Percentiles rank a stretch among this genome's conserved stretches.
Conservation (phyloP, 2,888 invertebrate species). For the Thereva unica region DNA sequence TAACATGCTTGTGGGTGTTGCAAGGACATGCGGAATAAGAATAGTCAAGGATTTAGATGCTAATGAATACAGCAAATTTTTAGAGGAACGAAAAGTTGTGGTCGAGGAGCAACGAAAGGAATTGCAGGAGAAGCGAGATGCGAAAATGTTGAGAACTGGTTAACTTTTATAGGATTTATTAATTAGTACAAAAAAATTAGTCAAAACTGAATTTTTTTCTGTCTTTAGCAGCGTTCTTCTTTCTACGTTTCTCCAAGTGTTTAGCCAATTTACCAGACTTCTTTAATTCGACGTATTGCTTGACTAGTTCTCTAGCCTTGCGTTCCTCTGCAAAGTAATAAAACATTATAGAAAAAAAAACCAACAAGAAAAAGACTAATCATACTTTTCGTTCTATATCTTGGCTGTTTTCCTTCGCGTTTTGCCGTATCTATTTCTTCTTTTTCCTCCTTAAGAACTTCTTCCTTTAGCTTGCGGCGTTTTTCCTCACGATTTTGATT, state of each 20-base stretch:
- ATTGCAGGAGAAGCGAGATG: constrained; percentile 82
- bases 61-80: constrained; percentile 79
- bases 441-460: constrained; percentile 62
- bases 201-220: constrained; percentile 55
- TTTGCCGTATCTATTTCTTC: constrained; percentile 64
- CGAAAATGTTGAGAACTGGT: constrained; percentile 85
- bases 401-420: constrained; percentile 71
- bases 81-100: constrained; percentile 71
- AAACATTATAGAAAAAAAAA: constrained; percentile 6
- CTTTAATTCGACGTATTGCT: constrained; percentile 81
- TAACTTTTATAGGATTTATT: constrained; percentile 46
- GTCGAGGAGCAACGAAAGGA: constrained; percentile 76
- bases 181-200: constrained; percentile 45
- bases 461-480: constrained; percentile 63
- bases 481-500: constrained; percentile 75
- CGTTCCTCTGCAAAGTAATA: constrained; percentile 71
- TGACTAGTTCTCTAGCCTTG: constrained; percentile 73
- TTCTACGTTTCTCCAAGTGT: constrained; percentile 79
- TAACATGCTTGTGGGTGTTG: constrained; percentile 74
- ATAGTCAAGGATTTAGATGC: constrained; percentile 77
- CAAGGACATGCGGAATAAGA: constrained; percentile 82
- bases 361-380: constrained; percentile 20
- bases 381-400: constrained; percentile 74
- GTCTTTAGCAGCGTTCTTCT: constrained; percentile 65
- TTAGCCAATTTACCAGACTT: constrained; percentile 75